phyloP scores from a whole-genome alignment of 92 coral and sea anemone genomes.

The Epizoanthus ramosus region DNA sequence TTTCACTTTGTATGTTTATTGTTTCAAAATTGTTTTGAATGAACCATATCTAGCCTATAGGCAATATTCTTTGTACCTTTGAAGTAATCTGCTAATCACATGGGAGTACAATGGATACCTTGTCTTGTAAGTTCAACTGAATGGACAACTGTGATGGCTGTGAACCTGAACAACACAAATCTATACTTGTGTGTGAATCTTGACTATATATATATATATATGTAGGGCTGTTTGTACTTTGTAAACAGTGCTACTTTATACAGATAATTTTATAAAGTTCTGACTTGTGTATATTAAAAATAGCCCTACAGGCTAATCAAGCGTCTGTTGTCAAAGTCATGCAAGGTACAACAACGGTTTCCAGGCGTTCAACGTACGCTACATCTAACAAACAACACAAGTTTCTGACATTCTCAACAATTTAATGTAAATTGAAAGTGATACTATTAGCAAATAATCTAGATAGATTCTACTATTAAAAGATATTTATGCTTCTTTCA shows the following conservation, averaged over 20 bases:
- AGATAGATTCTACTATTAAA: constrained; percentile 15
- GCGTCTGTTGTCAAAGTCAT: too few species aligned
- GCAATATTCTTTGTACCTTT: neutral
- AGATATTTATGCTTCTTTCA: constrained; percentile 13
- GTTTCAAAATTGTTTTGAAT: neutral
- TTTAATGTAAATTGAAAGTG: constrained; percentile 15
- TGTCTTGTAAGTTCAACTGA: neutral
- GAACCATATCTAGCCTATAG: neutral
- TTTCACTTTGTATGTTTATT: neutral
- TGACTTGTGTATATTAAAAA: too few species aligned
- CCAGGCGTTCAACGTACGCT: neutral
- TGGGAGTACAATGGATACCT: neutral
- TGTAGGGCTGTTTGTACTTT: neutral
- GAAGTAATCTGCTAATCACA: neutral
- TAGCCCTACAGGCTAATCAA: too few species aligned
- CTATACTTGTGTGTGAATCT: neutral
- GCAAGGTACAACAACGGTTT: too few species aligned
- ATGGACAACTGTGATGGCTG: neutral
- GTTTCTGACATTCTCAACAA: neutral
- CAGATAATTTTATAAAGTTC: too few species aligned
- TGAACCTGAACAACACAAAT: neutral
- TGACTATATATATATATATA: neutral
- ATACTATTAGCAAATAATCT: neutral
- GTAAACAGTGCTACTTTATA: too few species aligned
- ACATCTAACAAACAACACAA: neutral